Conservation (phyloP, 1,140 invertebrate species). For the Patella vulgata region DNA sequence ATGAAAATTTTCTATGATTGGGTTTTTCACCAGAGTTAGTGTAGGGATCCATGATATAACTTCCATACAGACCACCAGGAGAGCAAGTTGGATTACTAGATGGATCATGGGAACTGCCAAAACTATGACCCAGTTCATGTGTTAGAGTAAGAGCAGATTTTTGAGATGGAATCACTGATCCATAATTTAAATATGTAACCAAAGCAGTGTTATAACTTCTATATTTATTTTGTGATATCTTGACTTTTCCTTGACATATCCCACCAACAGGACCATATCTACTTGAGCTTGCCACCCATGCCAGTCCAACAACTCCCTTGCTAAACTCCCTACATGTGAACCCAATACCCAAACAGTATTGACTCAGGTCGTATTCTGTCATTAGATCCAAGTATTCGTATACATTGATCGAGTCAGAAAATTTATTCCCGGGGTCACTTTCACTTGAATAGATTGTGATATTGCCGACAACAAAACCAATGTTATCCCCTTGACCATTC, state of each 20-base stretch:
- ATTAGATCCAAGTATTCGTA: slow-evolving; percentile 47
- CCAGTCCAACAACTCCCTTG: slow-evolving; percentile 43
- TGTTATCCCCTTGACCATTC: slow-evolving; percentile 49
- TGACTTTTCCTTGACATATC: slow-evolving; percentile 40
- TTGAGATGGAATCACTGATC: slow-evolving; percentile 20
- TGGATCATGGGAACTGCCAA: slow-evolving; percentile 53
- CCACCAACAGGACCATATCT: slow-evolving; percentile 31
- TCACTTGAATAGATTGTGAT: slow-evolving; percentile 39
- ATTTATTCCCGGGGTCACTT: slow-evolving; percentile 25
- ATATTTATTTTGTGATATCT: slow-evolving; percentile 12
- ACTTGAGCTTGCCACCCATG: slow-evolving; percentile 48
- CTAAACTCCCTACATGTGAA: slow-evolving; percentile 54
- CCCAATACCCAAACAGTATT: slow-evolving; percentile 47
- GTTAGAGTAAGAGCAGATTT: slow-evolving; percentile 38
- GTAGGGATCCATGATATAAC: slow-evolving; percentile 53
- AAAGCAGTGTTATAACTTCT: slow-evolving; percentile 49
- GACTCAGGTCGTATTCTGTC: slow-evolving; percentile 44
- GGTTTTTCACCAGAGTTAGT: slow-evolving; percentile 36
- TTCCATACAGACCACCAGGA: slow-evolving; percentile 35
- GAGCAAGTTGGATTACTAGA: slow-evolving; percentile 24
- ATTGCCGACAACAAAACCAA: slow-evolving; percentile 51
- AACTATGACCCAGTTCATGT: slow-evolving; percentile 59
- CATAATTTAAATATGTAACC: slow-evolving; percentile 39
- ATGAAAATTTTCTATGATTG: slow-evolving; percentile 52
- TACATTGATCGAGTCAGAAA: slow-evolving; percentile 22